Evolutionary conservation across 2,797 vertebrate genomes (phyloP).

Genomic region (Dendrocincla tyrannina): DNA sequence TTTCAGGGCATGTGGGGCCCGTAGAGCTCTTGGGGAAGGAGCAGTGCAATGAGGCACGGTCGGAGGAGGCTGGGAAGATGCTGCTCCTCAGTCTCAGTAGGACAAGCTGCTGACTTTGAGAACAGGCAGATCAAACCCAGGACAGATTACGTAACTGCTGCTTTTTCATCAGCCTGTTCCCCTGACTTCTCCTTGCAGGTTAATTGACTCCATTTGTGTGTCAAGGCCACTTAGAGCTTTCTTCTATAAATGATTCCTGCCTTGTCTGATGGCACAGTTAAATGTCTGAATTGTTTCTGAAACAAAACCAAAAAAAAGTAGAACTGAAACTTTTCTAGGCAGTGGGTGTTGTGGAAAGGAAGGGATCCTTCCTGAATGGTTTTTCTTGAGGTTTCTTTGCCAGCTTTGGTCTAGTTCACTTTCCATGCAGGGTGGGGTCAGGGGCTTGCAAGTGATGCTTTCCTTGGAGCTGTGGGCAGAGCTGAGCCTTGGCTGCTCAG

Average conservation of each 20-base stretch:
- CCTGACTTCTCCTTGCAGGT: conserved; percentile 14
- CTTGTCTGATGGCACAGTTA: conserved; percentile 3
- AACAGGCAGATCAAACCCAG: background rate
- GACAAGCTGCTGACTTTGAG: conserved; percentile 21
- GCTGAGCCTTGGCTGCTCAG: background rate
- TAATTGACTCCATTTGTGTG: conserved; percentile 54
- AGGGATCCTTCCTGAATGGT: background rate
- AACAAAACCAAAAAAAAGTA: background rate
- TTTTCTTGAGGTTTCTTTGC: background rate
- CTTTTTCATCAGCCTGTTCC: background rate
- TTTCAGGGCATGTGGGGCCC: background rate
- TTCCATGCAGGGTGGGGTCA: background rate
- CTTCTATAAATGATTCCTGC: conserved; percentile 28
- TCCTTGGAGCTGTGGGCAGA: background rate
- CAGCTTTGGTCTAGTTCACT: background rate
- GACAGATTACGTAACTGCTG: background rate
- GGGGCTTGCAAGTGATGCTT: background rate
- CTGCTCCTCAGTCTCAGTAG: background rate
- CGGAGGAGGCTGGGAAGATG: background rate
- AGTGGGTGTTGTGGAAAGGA: background rate
- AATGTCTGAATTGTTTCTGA: background rate
- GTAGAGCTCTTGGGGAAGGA: accelerated
- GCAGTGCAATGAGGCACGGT: accelerated
- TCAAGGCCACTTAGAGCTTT: background rate
- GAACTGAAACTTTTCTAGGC: background rate